A percentile compares a stretch with the other conserved stretches of the same genome.
Conservation (phyloP, 2,888 invertebrate genomes). For the Apantesis nais region DNA sequence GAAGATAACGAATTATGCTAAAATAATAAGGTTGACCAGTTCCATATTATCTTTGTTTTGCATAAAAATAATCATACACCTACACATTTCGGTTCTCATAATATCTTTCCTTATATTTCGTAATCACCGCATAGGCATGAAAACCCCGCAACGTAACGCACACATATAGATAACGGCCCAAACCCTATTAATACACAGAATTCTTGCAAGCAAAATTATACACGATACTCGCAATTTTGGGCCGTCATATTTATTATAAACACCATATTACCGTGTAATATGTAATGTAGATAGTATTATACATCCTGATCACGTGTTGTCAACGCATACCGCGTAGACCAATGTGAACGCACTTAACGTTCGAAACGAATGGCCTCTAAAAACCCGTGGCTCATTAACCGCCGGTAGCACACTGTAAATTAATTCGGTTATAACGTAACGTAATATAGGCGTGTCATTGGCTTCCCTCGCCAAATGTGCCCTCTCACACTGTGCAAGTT, state of each 20-base stretch:
- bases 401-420: slow-evolving; percentile 40
- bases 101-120: slow-evolving; percentile 10
- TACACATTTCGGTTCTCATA: slow-evolving; percentile 3
- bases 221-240: slow-evolving; percentile 15
- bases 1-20: background rate
- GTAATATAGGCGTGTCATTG: slow-evolving; percentile 48
- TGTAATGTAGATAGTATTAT: slow-evolving; percentile 34
- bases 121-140: slow-evolving; percentile 12
- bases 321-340: slow-evolving; percentile 25
- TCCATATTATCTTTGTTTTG: background rate
- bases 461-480: slow-evolving; percentile 40
- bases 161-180: slow-evolving; percentile 6
- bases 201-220: slow-evolving; percentile 19
- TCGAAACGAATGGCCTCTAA: slow-evolving; percentile 45
- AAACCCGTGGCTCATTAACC: slow-evolving; percentile 50
- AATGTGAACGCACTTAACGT: slow-evolving; percentile 38
- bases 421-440: slow-evolving; percentile 49
- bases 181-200: slow-evolving; percentile 16
- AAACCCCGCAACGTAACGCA: background rate
- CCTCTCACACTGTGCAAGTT: slow-evolving; percentile 41
- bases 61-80: slow-evolving; percentile 2
- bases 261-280: slow-evolving; percentile 31
- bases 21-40: background rate
- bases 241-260: slow-evolving; percentile 15
- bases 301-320: slow-evolving; percentile 44